Conservation (phyloP, 2,888 invertebrate species). For the Ommatoiulus sabulosus region DNA sequence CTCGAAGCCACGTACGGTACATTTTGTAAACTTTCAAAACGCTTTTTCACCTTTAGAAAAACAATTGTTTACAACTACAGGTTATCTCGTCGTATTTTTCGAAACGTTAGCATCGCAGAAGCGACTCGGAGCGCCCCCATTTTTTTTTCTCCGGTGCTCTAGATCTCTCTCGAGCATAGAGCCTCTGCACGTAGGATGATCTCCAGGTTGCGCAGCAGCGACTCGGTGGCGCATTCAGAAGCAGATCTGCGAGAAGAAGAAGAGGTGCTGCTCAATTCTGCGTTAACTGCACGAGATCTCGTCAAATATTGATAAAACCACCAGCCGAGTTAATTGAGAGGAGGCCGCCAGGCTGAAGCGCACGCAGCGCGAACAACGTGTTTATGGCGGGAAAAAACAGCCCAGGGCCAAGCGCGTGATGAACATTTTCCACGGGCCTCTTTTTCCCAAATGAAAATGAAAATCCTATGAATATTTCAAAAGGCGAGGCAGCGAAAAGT, state of each 20-base stretch:
- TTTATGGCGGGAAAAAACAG: slow-evolving; percentile 56
- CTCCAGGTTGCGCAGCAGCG: not conserved
- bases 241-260: not conserved
- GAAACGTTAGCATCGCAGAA: not conserved
- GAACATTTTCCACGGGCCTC: slow-evolving; percentile 42
- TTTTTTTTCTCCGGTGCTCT: not conserved
- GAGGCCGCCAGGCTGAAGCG: slow-evolving; percentile 45
- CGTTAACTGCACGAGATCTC: slow-evolving; percentile 49
- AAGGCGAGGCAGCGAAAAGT: not conserved
- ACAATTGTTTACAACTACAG: too few species aligned
- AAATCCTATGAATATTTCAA: slow-evolving; percentile 57
- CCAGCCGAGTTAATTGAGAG: slow-evolving; percentile 54
- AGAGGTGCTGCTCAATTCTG: slow-evolving; percentile 41
- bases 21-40: too few species aligned
- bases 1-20: too few species aligned
- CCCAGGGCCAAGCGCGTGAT: slow-evolving; percentile 39
- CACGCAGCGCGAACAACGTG: slow-evolving; percentile 52
- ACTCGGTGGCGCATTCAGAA: not conserved
- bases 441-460: slow-evolving; percentile 56
- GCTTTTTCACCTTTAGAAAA: too few species aligned
- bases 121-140: not conserved
- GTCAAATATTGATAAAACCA: slow-evolving; percentile 57
- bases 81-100: too few species aligned
- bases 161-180: not conserved
- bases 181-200: not conserved